Evolutionary conservation across 2,888 invertebrate species (phyloP), one percentile per base, ranked within the genome.

Genomic region (Cybosia mesomella): DNA sequence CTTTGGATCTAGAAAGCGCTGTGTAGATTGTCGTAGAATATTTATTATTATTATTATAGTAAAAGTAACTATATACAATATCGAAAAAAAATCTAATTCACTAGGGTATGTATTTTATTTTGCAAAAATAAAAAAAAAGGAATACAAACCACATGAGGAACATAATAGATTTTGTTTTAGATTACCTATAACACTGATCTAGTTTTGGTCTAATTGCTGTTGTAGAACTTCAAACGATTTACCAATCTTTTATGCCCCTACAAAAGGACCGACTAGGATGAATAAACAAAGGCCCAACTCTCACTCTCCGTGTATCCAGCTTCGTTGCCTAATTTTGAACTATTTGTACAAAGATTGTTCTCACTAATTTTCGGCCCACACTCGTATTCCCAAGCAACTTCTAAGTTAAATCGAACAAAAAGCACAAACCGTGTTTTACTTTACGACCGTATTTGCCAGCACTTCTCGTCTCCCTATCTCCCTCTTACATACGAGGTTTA

Each of bases 371-470:
- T 77, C 66, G 73, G 74, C 74, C 78, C 74, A 81, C 83, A 82
- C 82, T 79, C 78, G 43, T 70, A 70, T 68, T 76, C 77, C 59
- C 72, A 81, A 82, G 72, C 76, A 79, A 82, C 84, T 86, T 82
- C 85, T 85, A 81, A 85, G 81, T 77, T 75, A 85, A 85, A 84
- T 81, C 80, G 83, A 83, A 89, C 87, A 88, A 89, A 88, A 88
- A 89, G 87, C 81, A 86, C 85, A 85, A 85, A 80, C 81, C 84
- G 83, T 85, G 86, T 90, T 88, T 88, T 89, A 88, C 89, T 91
- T 89, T 88, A 90, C 87, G 86, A 84, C 82, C 89, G 88, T 88
- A 89, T 88, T 90, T 86, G 87, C 87, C 83, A 83, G 87, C 87
- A 86, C 84, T 85, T 85, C 83, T 82, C 74, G 67, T 68, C 70